Base-by-base conservation (phyloP, 37 sponge, comb jelly and placozoan genomes). In the Aplysina aerophoba region DNA sequence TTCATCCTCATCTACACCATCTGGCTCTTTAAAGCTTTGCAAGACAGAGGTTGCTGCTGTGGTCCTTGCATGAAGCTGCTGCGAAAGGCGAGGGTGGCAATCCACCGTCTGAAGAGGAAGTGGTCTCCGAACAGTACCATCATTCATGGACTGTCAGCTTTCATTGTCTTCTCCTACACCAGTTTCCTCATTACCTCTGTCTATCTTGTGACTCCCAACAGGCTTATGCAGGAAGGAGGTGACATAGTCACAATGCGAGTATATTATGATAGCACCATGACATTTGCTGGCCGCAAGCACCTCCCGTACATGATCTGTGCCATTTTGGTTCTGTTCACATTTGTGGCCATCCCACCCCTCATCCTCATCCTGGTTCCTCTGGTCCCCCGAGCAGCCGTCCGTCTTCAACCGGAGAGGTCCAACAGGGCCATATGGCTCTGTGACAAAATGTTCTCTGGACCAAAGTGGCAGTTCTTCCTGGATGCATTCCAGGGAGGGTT, bases 111-210 rank as follows among this genome's bases (percentile, higher is more conserved):
- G 53, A 36, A 25, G 4, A 30, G 78, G 22, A 30, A 50, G 44
- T 75, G 78, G 78, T 75, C 78, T 39, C 78, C 78, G 11, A 75
- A 75, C 78, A 75, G 78, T 11, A 75, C 78, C 22, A 75, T 75
- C 54, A 75, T 75, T 21, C 78, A 75, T 24, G 78, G 78, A 50
- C 44, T 75, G 24, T 40, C 37, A 25, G 78, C 78, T 4, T 75
- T 75, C 37, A 36, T 75, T 36, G 78, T 75, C 53, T 41, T 75
- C 5, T 75, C 78, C 1, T 75, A 75, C 78, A 75, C 78, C 37
- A 75, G 37, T 2, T 75, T 75, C 39, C 78, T 75, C 25, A 39
- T 53, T 14, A 75, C 54, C 24, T 75, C 78, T 40, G 20, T 41
- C 13, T 36, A 44, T 2, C 25, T 75, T 17, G 25, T 75, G n/a